Evolutionary conservation across 2,113 vertebrate species (phyloP).

Genomic region (Isichthys henryi): DNA sequence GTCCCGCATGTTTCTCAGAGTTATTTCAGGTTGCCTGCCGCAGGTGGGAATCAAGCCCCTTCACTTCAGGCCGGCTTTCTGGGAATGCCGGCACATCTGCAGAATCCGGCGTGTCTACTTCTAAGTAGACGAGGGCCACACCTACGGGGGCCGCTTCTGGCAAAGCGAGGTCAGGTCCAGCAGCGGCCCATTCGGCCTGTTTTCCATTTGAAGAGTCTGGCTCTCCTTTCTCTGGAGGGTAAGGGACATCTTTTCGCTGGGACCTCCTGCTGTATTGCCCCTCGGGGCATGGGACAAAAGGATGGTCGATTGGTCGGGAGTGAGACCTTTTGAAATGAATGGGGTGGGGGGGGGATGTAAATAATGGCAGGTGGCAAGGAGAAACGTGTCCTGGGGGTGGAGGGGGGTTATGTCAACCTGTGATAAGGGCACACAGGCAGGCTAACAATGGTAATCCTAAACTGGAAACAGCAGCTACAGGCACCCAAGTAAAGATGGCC

Average conservation of each 20-base stretch:
- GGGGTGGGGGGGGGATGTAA: background rate
- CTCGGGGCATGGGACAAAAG: background rate
- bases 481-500: background rate
- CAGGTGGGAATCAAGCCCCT: background rate
- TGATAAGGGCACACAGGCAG: background rate
- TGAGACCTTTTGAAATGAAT: background rate
- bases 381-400: background rate
- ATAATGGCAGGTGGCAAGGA: background rate
- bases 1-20: background rate
- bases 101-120: background rate
- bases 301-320: background rate
- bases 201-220: background rate
- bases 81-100: background rate
- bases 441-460: background rate
- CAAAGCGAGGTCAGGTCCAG: background rate
- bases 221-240: background rate
- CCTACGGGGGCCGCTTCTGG: background rate
- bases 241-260: background rate
- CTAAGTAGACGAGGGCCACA: background rate
- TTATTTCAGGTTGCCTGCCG: background rate
- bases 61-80: background rate
- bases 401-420: background rate
- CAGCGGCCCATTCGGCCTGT: background rate
- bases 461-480: background rate
- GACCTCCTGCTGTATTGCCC: background rate